Evolutionary conservation across 2,888 invertebrate species (phyloP).

Genomic region (Drosophila mayaguana): DNA sequence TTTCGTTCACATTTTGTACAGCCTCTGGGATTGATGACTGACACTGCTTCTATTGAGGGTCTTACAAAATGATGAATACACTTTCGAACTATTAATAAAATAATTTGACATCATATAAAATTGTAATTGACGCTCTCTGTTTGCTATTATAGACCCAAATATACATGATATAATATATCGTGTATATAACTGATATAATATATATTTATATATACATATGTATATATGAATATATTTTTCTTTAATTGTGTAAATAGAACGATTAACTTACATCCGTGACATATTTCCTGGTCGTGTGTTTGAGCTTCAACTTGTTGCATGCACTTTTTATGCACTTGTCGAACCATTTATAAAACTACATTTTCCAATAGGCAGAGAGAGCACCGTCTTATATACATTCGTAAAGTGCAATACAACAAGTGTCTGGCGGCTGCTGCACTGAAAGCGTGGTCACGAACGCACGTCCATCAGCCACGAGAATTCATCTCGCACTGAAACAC

Average conservation of each 20-base stretch:
- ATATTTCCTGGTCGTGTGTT: slow-evolving; percentile 55
- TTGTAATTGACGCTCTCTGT: neutral
- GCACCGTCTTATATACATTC: slow-evolving; percentile 24
- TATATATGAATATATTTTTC: neutral
- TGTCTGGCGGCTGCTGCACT: slow-evolving; percentile 60
- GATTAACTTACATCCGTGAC: slow-evolving; percentile 61
- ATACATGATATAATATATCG: too few species aligned
- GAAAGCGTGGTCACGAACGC: slow-evolving; percentile 68
- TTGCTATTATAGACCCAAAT: too few species aligned
- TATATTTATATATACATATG: neutral
- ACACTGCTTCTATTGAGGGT: slow-evolving; percentile 18
- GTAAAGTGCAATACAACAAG: slow-evolving; percentile 68
- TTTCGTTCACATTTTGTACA: slow-evolving; percentile 4
- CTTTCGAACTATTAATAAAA: neutral
- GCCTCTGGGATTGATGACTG: neutral
- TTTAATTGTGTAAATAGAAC: neutral
- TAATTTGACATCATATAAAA: neutral
- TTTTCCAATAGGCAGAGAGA: slow-evolving; percentile 32
- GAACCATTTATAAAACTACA: slow-evolving; percentile 40
- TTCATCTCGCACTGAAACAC: slow-evolving; percentile 85
- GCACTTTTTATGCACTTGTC: slow-evolving; percentile 35
- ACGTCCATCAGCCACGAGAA: slow-evolving; percentile 86
- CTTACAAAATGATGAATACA: slow-evolving; percentile 1
- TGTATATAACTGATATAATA: too few species aligned
- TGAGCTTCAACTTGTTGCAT: slow-evolving; percentile 1